Conservation (phyloP, 2,797 vertebrate species). For the Catostomus latipinnis region DNA sequence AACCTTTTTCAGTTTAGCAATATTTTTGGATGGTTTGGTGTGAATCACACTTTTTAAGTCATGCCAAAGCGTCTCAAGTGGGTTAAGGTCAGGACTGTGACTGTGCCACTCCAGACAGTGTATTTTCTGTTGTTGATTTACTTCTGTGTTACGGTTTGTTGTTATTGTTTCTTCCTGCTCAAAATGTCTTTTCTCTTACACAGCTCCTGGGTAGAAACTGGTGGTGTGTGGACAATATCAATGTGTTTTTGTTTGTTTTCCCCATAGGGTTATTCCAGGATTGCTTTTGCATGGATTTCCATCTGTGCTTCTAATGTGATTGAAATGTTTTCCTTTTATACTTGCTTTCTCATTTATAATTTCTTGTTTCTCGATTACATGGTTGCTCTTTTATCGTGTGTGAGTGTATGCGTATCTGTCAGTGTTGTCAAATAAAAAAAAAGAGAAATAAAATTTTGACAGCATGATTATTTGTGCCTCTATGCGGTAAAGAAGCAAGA, state of each 20-base stretch:
- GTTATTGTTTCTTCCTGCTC: constrained; percentile 39
- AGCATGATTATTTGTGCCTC: constrained; percentile 17
- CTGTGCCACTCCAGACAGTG: not conserved
- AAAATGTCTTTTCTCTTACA: constrained; percentile 34
- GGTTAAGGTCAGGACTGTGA: too few species aligned
- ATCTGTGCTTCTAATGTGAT: constrained; percentile 81
- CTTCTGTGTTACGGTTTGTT: too few species aligned
- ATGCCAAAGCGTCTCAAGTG: too few species aligned
- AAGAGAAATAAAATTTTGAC: constrained; percentile 21
- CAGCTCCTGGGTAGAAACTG: constrained; percentile 35
- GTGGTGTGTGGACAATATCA: too few species aligned
- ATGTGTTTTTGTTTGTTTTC: constrained; percentile 54
- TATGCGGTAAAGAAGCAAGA: not conserved
- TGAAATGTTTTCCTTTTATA: constrained; percentile 55
- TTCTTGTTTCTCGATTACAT: not conserved
- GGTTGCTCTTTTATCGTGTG: not conserved
- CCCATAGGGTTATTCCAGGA: constrained; percentile 65
- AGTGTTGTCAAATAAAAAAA: constrained; percentile 5
- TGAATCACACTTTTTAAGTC: too few species aligned
- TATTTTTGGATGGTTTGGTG: too few species aligned
- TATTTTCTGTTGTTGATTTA: not conserved
- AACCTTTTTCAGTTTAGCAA: too few species aligned
- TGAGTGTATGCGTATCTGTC: not conserved
- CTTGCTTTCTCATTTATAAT: constrained; percentile 5
- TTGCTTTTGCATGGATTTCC: constrained; percentile 69